Percentiles rank a stretch among this genome's conserved stretches.
phyloP scores from a whole-genome alignment of 2,888 invertebrate genomes.

The Eremobia ochroleuca region DNA sequence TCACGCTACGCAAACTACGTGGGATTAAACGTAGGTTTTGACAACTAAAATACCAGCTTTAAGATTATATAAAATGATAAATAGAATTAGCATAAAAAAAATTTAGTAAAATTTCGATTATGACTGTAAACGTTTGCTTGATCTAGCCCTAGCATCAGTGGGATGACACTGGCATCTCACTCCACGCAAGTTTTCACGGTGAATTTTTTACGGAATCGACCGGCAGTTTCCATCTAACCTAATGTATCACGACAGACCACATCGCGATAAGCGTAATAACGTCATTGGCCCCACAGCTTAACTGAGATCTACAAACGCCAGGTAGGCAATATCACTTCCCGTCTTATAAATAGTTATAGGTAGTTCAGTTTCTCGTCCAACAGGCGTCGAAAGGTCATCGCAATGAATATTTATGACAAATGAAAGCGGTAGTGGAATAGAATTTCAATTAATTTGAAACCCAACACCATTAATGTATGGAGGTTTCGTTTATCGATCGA shows the following conservation, averaged over 20 bases:
- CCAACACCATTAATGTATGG: too few relatives aligned
- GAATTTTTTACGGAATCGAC: too few relatives aligned
- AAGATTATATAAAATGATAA: too few relatives aligned
- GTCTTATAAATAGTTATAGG: slow-evolving; percentile 7
- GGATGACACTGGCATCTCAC: too few relatives aligned
- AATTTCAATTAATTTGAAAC: background rate
- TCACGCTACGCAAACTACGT: too few relatives aligned
- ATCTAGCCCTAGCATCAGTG: too few relatives aligned
- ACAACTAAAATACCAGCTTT: too few relatives aligned
- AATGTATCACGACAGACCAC: slow-evolving; percentile 6
- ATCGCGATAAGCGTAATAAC: slow-evolving; percentile 40
- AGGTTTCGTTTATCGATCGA: background rate
- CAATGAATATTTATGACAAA: slow-evolving; percentile 17
- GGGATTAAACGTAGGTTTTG: too few relatives aligned
- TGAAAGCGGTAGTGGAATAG: background rate
- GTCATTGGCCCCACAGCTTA: slow-evolving; percentile 34
- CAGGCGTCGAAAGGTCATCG: background rate
- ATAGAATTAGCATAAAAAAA: too few relatives aligned
- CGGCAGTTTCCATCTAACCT: slow-evolving; percentile 2
- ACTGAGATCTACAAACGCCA: slow-evolving; percentile 24
- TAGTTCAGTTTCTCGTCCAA: background rate
- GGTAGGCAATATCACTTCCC: slow-evolving; percentile 5
- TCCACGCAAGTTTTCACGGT: too few relatives aligned
- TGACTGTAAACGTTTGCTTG: too few relatives aligned
- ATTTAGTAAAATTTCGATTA: too few relatives aligned